phyloP scores from a whole-genome alignment of 2,888 invertebrate species.

The Heliconius hortense region DNA sequence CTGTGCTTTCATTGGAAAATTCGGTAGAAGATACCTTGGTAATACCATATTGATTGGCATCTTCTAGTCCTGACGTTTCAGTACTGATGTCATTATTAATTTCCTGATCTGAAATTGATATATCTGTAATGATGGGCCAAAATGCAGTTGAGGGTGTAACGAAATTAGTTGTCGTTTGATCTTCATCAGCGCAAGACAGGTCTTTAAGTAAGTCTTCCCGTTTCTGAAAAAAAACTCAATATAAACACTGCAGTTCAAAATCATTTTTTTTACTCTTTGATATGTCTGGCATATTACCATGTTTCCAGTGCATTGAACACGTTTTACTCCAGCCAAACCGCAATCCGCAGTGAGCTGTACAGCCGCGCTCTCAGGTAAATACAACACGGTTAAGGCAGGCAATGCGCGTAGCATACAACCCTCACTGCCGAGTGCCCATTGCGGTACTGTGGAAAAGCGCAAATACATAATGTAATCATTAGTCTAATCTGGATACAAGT shows the following conservation, averaged over 20 bases:
- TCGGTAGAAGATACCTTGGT: conserved; percentile 48
- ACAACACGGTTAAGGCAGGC: conserved; percentile 87
- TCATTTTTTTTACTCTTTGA: not conserved
- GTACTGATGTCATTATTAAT: conserved; percentile 55
- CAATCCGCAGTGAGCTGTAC: conserved; percentile 89
- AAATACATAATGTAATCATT: not conserved
- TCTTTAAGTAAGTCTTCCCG: conserved; percentile 83
- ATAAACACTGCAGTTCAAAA: not conserved
- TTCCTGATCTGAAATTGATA: conserved; percentile 58
- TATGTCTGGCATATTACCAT: conserved; percentile 77
- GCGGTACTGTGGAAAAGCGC: conserved; percentile 81
- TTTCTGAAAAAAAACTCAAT: conserved; percentile 67
- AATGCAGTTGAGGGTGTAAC: conserved; percentile 52
- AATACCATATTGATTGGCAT: conserved; percentile 52
- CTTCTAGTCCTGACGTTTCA: conserved; percentile 61
- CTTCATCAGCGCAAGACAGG: conserved; percentile 81
- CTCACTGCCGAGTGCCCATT: conserved; percentile 86
- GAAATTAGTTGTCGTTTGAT: conserved; percentile 62
- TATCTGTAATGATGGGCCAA: conserved; percentile 55
- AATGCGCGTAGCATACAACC: conserved; percentile 87
- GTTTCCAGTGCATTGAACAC: conserved; percentile 88
- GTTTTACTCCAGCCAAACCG: conserved; percentile 86
- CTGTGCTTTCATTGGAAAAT: conserved; percentile 42
- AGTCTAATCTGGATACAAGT: not conserved
- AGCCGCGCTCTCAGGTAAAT: conserved; percentile 89